A percentile compares a stretch with the other conserved stretches of the same genome.
These are phyloP conservation scores for Dreissena polymorpha DNA, from an alignment of 1,140 invertebrate genomes.

Conservation along the genomic window DNA sequence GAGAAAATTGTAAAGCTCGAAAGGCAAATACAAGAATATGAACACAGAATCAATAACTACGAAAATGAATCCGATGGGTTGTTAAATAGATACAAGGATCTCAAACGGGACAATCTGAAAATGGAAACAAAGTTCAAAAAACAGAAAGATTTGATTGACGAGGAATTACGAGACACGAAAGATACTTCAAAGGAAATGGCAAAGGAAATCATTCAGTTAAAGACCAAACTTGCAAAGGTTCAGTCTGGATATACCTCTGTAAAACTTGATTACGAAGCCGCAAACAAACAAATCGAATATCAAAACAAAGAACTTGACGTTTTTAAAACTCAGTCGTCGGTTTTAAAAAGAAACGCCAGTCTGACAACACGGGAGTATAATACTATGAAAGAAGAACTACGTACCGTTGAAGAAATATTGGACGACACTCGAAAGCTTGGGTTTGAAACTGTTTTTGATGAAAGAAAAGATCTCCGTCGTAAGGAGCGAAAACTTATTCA, in stretches of 20 bases:
- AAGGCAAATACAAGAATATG: slow-evolving; percentile 35
- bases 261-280: slow-evolving; percentile 44
- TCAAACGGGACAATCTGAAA: slow-evolving; percentile 49
- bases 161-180: slow-evolving; percentile 37
- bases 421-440: slow-evolving; percentile 21
- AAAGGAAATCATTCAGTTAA: slow-evolving; percentile 44
- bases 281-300: slow-evolving; percentile 44
- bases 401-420: slow-evolving; percentile 36
- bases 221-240: slow-evolving; percentile 40
- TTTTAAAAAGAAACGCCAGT: slow-evolving; percentile 20
- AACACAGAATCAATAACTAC: slow-evolving; percentile 49
- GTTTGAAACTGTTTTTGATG: slow-evolving; percentile 40
- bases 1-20: slow-evolving; percentile 38
- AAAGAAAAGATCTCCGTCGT: slow-evolving; percentile 8
- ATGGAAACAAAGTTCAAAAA: slow-evolving; percentile 54
- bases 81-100: slow-evolving; percentile 45
- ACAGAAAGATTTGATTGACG: slow-evolving; percentile 43
- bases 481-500: slow-evolving; percentile 46
- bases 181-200: slow-evolving; percentile 47
- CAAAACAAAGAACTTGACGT: slow-evolving; percentile 46
- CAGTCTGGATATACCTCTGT: slow-evolving; percentile 32
- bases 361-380: slow-evolving; percentile 22
- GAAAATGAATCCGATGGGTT: slow-evolving; percentile 44
- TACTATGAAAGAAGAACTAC: slow-evolving; percentile 45
- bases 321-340: slow-evolving; percentile 37